Evolutionary conservation across 2,113 vertebrate species (phyloP).

Genomic region (Tichodroma muraria): DNA sequence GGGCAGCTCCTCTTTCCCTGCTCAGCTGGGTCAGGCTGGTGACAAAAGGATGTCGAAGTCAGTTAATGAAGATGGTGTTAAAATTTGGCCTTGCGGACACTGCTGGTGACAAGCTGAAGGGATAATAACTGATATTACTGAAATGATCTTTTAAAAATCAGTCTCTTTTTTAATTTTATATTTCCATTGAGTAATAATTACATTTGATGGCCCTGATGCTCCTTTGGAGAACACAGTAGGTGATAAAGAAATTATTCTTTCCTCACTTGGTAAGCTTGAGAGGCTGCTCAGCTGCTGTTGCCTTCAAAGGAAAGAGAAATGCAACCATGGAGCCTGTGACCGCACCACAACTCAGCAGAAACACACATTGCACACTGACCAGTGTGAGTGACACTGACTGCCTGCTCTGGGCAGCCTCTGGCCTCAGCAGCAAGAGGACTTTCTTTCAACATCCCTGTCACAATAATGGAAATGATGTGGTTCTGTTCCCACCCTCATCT

Average conservation of each 20-base stretch:
- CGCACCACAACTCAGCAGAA: not conserved
- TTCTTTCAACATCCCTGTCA: not conserved
- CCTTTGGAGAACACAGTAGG: not conserved
- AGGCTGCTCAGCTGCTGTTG: not conserved
- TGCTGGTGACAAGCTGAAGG: not conserved
- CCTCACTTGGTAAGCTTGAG: not conserved
- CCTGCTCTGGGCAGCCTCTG: not conserved
- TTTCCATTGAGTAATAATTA: not conserved
- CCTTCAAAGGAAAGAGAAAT: not conserved
- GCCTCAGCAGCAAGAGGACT: not conserved
- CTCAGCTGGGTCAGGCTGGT: not conserved
- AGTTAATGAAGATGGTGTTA: not conserved
- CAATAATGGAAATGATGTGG: not conserved
- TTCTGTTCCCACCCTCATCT: not conserved
- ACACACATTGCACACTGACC: not conserved
- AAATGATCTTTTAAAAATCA: not conserved
- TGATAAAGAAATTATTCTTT: not conserved
- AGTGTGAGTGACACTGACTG: not conserved
- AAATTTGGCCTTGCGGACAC: not conserved
- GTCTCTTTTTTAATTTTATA: not conserved
- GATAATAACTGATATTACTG: not conserved
- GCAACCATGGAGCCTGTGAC: not conserved
- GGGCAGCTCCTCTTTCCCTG: not conserved
- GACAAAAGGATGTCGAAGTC: not conserved
- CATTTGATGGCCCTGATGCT: not conserved